These are phyloP conservation scores for Drosophila parthenogenetica DNA, from an alignment of 2,888 invertebrate genomes.

Conservation along the genomic window DNA sequence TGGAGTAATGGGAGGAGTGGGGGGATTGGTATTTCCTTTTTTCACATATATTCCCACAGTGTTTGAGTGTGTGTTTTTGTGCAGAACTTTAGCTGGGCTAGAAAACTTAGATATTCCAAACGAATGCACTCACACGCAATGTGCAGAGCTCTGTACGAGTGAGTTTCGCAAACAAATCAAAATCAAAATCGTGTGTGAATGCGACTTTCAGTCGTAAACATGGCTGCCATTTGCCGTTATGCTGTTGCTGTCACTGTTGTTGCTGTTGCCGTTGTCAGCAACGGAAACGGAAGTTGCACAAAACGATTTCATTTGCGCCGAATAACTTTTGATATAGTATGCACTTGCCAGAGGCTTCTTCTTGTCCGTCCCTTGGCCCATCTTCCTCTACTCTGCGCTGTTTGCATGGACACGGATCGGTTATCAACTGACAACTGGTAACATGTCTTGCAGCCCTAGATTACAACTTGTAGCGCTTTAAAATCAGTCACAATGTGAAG, in stretches of 20 bases:
- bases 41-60: neutral
- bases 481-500: slow-evolving; percentile 44
- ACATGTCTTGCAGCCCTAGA: slow-evolving; percentile 44
- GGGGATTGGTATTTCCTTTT: neutral
- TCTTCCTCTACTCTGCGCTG: slow-evolving; percentile 42
- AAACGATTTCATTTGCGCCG: slow-evolving; percentile 79
- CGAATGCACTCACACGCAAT: slow-evolving; percentile 74
- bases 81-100: slow-evolving; percentile 56
- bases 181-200: slow-evolving; percentile 78
- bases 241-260: slow-evolving; percentile 6
- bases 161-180: slow-evolving; percentile 80
- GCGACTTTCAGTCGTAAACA: slow-evolving; percentile 74
- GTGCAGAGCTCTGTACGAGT: slow-evolving; percentile 41
- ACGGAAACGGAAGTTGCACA: slow-evolving; percentile 77
- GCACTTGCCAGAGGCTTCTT: slow-evolving; percentile 57
- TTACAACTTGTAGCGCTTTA: slow-evolving; percentile 65
- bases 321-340: slow-evolving; percentile 77
- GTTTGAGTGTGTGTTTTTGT: neutral
- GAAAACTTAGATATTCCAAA: slow-evolving; percentile 78
- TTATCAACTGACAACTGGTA: slow-evolving; percentile 57
- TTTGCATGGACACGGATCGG: slow-evolving; percentile 72
- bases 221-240: slow-evolving; percentile 37
- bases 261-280: slow-evolving; percentile 30
- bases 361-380: slow-evolving; percentile 2
- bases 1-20: neutral